Evolutionary conservation across 2,888 invertebrate genomes (phyloP).

Genomic region (Cryptus armator): DNA sequence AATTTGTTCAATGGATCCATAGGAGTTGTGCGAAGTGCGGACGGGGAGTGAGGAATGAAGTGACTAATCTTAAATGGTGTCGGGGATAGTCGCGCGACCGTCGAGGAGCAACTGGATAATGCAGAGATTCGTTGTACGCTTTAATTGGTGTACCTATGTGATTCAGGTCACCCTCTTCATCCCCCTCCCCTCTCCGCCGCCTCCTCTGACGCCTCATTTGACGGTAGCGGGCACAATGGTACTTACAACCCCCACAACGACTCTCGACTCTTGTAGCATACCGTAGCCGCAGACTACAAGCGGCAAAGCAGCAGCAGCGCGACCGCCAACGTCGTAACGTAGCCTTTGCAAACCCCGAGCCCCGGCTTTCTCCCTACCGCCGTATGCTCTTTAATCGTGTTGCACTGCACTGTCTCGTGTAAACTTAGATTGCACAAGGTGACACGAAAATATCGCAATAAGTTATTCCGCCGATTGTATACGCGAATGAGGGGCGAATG

Average conservation of each 20-base stretch:
- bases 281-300: slow-evolving; percentile 3
- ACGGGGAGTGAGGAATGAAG: slow-evolving; percentile 39
- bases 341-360: neutral
- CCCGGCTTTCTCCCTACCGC: slow-evolving; percentile 10
- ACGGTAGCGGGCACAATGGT: slow-evolving; percentile 51
- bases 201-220: slow-evolving; percentile 23
- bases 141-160: slow-evolving; percentile 65
- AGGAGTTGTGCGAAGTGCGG: neutral
- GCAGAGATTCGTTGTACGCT: slow-evolving; percentile 61
- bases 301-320: neutral
- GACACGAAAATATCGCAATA: slow-evolving; percentile 1
- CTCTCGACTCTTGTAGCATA: slow-evolving; percentile 37
- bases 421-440: slow-evolving; percentile 5
- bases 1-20: neutral
- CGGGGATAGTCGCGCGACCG: neutral
- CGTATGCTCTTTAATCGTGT: neutral
- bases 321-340: neutral
- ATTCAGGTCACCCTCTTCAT: slow-evolving; percentile 43
- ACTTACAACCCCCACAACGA: slow-evolving; percentile 54
- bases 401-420: neutral
- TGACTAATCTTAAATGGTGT: slow-evolving; percentile 53
- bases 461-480: slow-evolving; percentile 1
- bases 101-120: slow-evolving; percentile 44
- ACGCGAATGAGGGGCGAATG: neutral
- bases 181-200: slow-evolving; percentile 8